These are phyloP conservation scores for Limnephilus rhombicus DNA, from an alignment of 2,888 invertebrate species.

Conservation along the genomic window DNA sequence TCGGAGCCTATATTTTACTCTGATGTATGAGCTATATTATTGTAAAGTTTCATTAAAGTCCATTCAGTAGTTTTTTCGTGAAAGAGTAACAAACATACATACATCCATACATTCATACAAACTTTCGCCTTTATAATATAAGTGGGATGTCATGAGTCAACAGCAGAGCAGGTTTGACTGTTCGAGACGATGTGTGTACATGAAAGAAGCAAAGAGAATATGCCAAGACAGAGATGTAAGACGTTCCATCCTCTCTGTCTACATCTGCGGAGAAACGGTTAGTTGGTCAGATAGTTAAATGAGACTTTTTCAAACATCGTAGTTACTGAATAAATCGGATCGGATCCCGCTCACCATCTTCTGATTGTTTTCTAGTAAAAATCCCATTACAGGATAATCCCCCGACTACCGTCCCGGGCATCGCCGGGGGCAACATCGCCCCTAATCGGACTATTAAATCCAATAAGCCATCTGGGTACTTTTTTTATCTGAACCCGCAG, in stretches of 20 bases:
- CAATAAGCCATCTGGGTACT: slow-evolving; percentile 56
- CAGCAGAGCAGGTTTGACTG: too few species aligned
- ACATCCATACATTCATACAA: too few species aligned
- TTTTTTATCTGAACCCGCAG: slow-evolving; percentile 42
- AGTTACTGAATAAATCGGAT: not conserved
- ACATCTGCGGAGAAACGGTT: not conserved
- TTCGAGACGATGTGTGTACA: not conserved
- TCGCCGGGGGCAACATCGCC: slow-evolving; percentile 32
- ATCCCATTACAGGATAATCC: slow-evolving; percentile 49
- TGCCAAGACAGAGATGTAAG: not conserved
- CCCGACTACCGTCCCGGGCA: slow-evolving; percentile 11
- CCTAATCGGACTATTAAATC: slow-evolving; percentile 59
- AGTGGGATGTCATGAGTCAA: too few species aligned
- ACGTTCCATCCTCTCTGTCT: not conserved
- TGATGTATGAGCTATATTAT: too few species aligned
- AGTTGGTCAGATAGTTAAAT: not conserved
- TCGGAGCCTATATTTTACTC: too few species aligned
- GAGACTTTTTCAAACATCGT: not conserved
- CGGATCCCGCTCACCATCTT: not conserved
- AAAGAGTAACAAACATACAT: too few species aligned
- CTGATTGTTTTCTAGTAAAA: slow-evolving; percentile 45
- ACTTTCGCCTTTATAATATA: too few species aligned
- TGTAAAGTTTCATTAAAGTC: too few species aligned
- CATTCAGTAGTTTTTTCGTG: too few species aligned
- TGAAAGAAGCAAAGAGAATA: not conserved